phyloP scores from a whole-genome alignment of 2,888 invertebrate genomes.

The Cepaea hortensis region DNA sequence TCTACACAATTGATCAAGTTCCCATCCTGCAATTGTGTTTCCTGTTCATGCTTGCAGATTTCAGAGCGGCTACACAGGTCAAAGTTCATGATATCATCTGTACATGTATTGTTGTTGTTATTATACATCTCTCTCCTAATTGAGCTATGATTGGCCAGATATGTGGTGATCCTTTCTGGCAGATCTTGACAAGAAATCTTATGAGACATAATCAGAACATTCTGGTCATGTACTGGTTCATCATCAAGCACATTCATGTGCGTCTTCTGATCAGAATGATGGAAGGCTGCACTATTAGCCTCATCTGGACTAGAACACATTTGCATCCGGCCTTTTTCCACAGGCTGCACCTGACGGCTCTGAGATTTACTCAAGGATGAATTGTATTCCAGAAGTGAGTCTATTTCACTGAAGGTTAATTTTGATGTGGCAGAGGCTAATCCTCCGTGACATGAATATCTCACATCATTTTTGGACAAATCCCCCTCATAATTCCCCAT shows the following conservation, averaged over 20 bases:
- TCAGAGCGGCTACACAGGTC: not conserved
- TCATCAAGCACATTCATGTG: not conserved
- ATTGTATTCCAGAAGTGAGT: conserved; percentile 10
- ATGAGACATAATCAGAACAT: not conserved
- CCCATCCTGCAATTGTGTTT: not conserved
- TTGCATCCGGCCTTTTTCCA: not conserved
- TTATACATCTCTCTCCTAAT: not conserved
- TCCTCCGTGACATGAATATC: not conserved
- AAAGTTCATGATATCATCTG: not conserved
- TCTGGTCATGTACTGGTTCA: not conserved
- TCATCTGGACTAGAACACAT: not conserved
- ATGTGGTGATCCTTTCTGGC: conserved; percentile 20
- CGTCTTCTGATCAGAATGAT: not conserved
- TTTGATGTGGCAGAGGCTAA: not conserved
- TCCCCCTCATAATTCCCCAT: not conserved
- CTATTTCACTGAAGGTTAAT: conserved; percentile 25
- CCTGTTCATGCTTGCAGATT: not conserved
- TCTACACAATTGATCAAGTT: not conserved
- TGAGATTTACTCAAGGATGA: not conserved
- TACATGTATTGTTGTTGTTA: conserved; percentile 23
- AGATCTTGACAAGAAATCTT: not conserved
- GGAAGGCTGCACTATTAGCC: not conserved
- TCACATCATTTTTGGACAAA: not conserved
- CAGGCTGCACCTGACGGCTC: not conserved
- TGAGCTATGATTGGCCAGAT: conserved; percentile 22